phyloP scores from a whole-genome alignment of 2,113 vertebrate species.

The Cromileptes altivelis region DNA sequence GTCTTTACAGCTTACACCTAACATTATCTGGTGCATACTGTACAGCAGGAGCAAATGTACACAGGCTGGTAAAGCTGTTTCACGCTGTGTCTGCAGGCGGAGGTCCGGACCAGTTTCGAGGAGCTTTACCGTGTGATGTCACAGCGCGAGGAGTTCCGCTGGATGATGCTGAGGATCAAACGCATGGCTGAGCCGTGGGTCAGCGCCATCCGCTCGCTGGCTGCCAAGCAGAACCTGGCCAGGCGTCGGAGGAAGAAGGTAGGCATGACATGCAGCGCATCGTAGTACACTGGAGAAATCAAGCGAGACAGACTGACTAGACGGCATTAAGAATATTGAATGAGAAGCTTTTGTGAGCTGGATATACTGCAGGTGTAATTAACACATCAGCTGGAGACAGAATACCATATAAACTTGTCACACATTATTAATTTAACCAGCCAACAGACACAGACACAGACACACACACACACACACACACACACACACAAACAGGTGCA shows the following conservation, averaged over 20 bases:
- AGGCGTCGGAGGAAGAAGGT: slow-evolving; percentile 95
- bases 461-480: too few relatives aligned
- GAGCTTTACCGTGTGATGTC: slow-evolving; percentile 96
- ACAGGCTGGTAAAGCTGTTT: neutral
- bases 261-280: neutral
- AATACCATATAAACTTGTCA: neutral
- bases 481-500: neutral
- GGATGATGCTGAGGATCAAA: slow-evolving; percentile 97
- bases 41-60: neutral
- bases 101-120: slow-evolving; percentile 93
- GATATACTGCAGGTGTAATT: neutral
- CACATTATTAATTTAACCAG: neutral
- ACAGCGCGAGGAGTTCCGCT: slow-evolving; percentile 95
- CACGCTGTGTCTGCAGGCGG: slow-evolving; percentile 82
- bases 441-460: too few relatives aligned
- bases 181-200: slow-evolving; percentile 97
- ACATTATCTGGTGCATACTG: neutral
- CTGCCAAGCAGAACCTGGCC: slow-evolving; percentile 93
- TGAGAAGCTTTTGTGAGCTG: neutral
- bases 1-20: neutral
- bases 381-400: neutral
- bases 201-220: slow-evolving; percentile 92
- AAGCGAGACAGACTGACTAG: neutral
- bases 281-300: neutral
- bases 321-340: neutral